Base-by-base conservation (phyloP, 1,140 invertebrate genomes). In the Eciton burchellii region DNA sequence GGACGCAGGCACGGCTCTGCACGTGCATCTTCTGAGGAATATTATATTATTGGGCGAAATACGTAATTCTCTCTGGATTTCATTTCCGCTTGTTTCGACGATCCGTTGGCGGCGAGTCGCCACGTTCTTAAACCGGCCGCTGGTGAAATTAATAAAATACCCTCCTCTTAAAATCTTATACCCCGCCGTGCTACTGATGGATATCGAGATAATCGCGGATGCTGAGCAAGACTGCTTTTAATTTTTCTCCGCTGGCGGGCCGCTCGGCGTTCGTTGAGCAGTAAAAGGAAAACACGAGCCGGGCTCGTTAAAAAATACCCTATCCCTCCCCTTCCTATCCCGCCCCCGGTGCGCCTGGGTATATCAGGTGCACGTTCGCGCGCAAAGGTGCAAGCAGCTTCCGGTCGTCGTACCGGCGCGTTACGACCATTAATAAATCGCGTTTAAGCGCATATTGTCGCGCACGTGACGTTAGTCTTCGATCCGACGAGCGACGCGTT, bases 391-490 rank as follows among this genome's bases (percentile, higher is more conserved):
- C 52, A 83, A 57, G 43, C 57, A 49, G 54, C 57, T 49, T 68
- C 21, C 60, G 56, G 49, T 41, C 21, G 59, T n/a, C n/a, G 52
- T 85, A 72, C 71, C n/a, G n/a, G 49, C 71, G 59, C 84, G 82
- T 91, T 91, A 89, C 77, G 85, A 84, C 60, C 84, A 68, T 84
- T 90, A 90, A 91, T 91, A 91, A 91, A 91, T 91, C 89, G 91
- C 81, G 81, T 72, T 88, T 59, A 72, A 79, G 57, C 82, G 73
- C 87, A n/a, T n/a, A n/a, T 90, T 86, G 82, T 88, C 82, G 68
- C 81, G 68, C 62, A 35, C 41, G 62, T 86, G 85, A 71, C 86
- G 60, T 49, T 81, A 70, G 56, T 81, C 41, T 49, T 45, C 45
- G 73, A 52, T 71, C 35, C 56, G 56, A 73, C 47, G 41, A 81